Evolutionary conservation across 1,140 invertebrate genomes (phyloP).

Genomic region (Mercenaria mercenaria): DNA sequence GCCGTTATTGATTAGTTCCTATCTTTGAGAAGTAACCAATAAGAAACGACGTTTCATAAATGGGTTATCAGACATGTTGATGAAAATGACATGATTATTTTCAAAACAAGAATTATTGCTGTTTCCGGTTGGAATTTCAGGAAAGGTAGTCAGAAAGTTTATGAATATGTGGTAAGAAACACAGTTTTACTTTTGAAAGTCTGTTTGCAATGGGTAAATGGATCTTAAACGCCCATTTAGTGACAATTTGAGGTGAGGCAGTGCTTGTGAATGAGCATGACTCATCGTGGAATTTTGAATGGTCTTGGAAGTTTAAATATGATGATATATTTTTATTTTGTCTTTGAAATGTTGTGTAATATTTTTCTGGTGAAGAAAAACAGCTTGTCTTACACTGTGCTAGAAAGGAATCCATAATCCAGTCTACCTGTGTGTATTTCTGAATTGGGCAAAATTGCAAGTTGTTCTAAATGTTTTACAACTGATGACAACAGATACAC

Average conservation of each 20-base stretch:
- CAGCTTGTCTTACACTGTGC: too few relatives aligned
- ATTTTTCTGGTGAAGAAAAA: too few relatives aligned
- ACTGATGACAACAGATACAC: too few relatives aligned
- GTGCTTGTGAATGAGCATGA: neutral
- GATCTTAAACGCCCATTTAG: neutral
- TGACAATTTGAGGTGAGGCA: neutral
- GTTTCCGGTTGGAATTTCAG: neutral
- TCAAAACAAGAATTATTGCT: neutral
- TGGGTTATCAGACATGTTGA: constrained; percentile 19
- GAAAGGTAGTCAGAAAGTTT: neutral
- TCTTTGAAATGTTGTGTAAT: too few relatives aligned
- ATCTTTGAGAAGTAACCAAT: neutral
- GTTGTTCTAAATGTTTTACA: too few relatives aligned
- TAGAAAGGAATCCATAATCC: too few relatives aligned
- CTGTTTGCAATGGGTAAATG: neutral
- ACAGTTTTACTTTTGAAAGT: neutral
- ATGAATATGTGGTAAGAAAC: neutral
- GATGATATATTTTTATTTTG: too few relatives aligned
- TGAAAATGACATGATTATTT: constrained; percentile 17
- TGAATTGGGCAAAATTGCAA: too few relatives aligned
- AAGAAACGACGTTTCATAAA: neutral
- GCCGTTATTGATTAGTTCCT: constrained; percentile 27
- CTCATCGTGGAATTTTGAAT: neutral
- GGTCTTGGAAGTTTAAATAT: neutral
- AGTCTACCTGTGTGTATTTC: too few relatives aligned